Conservation (phyloP, 2,113 vertebrate species). For the Ceyx margarethae region DNA sequence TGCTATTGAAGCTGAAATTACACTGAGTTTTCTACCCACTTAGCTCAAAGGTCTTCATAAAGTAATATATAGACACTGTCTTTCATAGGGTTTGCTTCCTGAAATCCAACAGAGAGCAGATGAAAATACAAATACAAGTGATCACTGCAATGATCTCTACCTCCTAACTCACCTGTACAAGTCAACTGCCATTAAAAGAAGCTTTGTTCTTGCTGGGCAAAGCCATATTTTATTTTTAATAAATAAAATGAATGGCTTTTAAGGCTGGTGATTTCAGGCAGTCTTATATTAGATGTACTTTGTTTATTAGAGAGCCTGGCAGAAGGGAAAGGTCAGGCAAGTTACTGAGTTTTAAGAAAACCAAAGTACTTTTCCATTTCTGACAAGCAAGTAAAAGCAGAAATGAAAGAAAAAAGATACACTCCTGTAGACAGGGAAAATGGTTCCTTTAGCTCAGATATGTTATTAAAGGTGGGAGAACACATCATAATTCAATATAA, state of each 20-base stretch:
- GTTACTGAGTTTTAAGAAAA: background rate
- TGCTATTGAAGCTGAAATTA: slow-evolving; percentile 1
- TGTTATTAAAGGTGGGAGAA: background rate
- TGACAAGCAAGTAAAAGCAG: background rate
- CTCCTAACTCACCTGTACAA: background rate
- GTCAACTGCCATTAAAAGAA: background rate
- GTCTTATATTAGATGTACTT: background rate
- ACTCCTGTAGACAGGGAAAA: background rate
- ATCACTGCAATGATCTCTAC: background rate
- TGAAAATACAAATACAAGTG: background rate
- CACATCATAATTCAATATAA: background rate
- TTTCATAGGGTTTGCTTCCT: background rate
- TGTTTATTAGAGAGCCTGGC: background rate
- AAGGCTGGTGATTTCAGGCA: background rate
- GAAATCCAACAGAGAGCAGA: background rate
- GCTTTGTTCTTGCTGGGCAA: background rate
- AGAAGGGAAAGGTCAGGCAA: background rate
- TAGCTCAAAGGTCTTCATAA: background rate
- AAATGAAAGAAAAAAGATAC: background rate
- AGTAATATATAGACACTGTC: background rate
- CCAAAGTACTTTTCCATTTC: background rate
- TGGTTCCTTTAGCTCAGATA: background rate
- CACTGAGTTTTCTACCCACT: background rate
- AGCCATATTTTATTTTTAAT: background rate
- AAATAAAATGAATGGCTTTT: background rate